phyloP scores from a whole-genome alignment of 2,797 vertebrate species.

The Loris lydekkerianus region DNA sequence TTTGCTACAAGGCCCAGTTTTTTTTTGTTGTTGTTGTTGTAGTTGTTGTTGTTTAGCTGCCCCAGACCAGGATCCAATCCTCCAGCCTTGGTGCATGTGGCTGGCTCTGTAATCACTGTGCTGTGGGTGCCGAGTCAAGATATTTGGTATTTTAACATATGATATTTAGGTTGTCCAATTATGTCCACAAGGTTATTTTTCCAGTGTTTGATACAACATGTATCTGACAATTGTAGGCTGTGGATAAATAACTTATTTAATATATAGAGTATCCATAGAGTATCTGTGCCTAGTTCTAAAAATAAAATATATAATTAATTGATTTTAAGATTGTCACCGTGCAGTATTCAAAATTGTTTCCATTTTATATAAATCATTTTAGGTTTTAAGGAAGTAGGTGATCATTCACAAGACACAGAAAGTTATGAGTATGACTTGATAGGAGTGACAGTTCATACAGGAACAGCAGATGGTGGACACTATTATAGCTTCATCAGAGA shows the following conservation, averaged over 20 bases:
- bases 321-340: constrained; percentile 50
- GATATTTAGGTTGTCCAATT: constrained; percentile 7
- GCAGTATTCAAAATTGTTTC: constrained; percentile 44
- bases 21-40: too few species aligned
- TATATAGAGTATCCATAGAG: background rate
- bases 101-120: too few species aligned
- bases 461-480: constrained; percentile 98
- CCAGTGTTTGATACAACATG: background rate
- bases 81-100: too few species aligned
- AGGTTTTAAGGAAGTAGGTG: constrained; percentile 95
- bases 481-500: constrained; percentile 99
- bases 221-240: background rate
- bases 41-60: too few species aligned
- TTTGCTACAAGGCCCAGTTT: too few species aligned
- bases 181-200: background rate
- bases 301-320: constrained; percentile 32
- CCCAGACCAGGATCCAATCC: too few species aligned
- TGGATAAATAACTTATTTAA: background rate
- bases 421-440: constrained; percentile 99
- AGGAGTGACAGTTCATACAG: constrained; percentile 98
- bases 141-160: background rate
- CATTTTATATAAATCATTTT: constrained; percentile 76
- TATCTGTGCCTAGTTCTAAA: background rate
- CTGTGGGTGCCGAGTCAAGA: too few species aligned
- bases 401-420: constrained; percentile 92